Evolutionary conservation across 2,113 vertebrate genomes (phyloP).

Genomic region (Oophaga pumilio): DNA sequence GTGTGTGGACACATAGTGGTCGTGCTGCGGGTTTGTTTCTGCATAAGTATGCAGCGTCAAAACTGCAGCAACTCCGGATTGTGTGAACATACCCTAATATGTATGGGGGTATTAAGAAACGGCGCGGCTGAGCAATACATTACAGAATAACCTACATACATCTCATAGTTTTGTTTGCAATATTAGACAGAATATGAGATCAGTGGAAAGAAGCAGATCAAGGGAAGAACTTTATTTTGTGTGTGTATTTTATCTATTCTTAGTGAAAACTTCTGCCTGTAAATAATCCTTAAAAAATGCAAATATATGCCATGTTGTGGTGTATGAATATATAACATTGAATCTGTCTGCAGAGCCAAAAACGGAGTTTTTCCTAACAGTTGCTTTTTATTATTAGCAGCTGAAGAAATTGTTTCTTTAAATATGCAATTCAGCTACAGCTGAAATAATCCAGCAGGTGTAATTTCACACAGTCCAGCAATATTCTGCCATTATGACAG

Average conservation of each 20-base stretch:
- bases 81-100: no score
- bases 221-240: no score
- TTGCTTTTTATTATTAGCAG: conserved; percentile 18
- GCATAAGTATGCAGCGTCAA: no score
- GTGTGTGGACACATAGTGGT: no score
- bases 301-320: not conserved
- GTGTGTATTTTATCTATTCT: no score
- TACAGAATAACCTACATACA: not conserved
- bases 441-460: conserved; percentile 16
- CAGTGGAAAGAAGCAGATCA: not conserved
- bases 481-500: not conserved
- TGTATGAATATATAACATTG: not conserved
- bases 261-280: not conserved
- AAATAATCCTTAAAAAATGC: not conserved
- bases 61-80: no score
- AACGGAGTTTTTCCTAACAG: not conserved
- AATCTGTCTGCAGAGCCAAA: not conserved
- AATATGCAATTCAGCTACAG: not conserved
- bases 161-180: not conserved
- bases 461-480: conserved; percentile 25
- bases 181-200: not conserved
- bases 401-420: not conserved
- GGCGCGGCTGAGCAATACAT: not conserved
- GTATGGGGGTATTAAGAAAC: no score
- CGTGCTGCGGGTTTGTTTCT: no score